phyloP scores from a whole-genome alignment of 2,113 vertebrate species.

The Aldabrachelys gigantea region DNA sequence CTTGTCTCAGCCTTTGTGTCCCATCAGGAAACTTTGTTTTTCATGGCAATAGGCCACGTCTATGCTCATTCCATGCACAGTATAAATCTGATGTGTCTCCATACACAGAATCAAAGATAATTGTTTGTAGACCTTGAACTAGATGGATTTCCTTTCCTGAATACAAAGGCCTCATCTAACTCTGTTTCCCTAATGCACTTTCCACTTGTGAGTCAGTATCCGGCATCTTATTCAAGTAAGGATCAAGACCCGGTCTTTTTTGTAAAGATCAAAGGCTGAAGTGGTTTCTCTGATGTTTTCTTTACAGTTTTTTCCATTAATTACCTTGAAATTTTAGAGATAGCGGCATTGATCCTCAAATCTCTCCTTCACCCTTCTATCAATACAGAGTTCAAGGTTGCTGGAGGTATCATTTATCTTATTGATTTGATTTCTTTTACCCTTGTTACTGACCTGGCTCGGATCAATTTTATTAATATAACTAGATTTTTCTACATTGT shows the following conservation, averaged over 20 bases:
- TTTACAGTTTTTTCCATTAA: constrained; percentile 50
- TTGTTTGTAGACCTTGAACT: constrained; percentile 35
- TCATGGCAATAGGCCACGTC: background rate
- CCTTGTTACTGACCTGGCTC: background rate
- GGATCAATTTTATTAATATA: constrained; percentile 62
- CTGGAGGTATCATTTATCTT: constrained; percentile 55
- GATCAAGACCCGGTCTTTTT: constrained; percentile 4
- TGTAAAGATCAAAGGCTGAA: constrained; percentile 24
- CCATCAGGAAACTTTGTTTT: background rate
- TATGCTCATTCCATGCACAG: background rate
- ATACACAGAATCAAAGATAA: background rate
- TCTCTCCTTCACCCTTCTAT: constrained; percentile 24
- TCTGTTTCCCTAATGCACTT: constrained; percentile 2
- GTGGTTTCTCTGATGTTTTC: constrained; percentile 14
- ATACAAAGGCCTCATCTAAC: constrained; percentile 26
- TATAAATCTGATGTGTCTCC: background rate
- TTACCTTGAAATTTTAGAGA: constrained; percentile 50
- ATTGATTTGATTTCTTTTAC: constrained; percentile 51
- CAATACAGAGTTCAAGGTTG: constrained; percentile 46
- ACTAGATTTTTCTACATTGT: background rate
- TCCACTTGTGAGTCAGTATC: background rate
- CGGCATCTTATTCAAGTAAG: background rate
- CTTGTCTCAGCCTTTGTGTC: background rate
- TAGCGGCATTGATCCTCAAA: constrained; percentile 25
- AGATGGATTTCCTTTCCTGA: constrained; percentile 46